Evolutionary conservation across 2,888 invertebrate genomes (phyloP).

Genomic region (Colostygia pectinataria): DNA sequence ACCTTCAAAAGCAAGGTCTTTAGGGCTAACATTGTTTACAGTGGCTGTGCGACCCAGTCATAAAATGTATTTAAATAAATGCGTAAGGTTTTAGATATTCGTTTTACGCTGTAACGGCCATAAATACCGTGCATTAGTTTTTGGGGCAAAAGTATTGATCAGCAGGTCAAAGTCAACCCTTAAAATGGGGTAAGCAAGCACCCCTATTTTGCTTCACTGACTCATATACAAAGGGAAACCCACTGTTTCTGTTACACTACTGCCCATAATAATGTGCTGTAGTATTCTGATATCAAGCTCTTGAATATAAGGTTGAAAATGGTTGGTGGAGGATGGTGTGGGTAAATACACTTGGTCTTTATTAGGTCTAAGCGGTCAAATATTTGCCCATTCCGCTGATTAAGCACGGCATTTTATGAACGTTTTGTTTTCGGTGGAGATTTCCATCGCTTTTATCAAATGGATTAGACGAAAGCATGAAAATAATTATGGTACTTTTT

Average conservation of each 20-base stretch:
- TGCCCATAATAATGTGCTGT: slow-evolving; percentile 4
- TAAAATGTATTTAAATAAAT: no score
- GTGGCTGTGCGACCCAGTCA: no score
- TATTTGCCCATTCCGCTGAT: slow-evolving; percentile 68
- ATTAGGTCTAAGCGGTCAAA: slow-evolving; percentile 51
- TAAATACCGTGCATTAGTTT: slow-evolving; percentile 43
- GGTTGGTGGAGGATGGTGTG: background rate
- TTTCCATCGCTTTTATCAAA: slow-evolving; percentile 3
- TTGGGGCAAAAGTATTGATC: slow-evolving; percentile 62
- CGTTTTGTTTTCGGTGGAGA: slow-evolving; percentile 12
- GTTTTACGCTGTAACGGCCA: no score
- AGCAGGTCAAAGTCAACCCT: slow-evolving; percentile 58
- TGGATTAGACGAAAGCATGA: background rate
- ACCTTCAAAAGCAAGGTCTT: no score
- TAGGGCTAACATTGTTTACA: no score
- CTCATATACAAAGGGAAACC: slow-evolving; percentile 47
- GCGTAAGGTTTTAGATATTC: no score
- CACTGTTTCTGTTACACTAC: slow-evolving; percentile 16
- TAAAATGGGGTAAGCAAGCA: slow-evolving; percentile 53
- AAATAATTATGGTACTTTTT: no score
- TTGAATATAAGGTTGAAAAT: slow-evolving; percentile 14
- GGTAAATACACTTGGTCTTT: slow-evolving; percentile 44
- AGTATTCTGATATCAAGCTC: slow-evolving; percentile 37
- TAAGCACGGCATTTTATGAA: slow-evolving; percentile 47
- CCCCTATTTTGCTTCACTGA: slow-evolving; percentile 59